These are phyloP conservation scores for Drosophila prosaltans DNA, from an alignment of 1,140 invertebrate species.

Conservation along the genomic window DNA sequence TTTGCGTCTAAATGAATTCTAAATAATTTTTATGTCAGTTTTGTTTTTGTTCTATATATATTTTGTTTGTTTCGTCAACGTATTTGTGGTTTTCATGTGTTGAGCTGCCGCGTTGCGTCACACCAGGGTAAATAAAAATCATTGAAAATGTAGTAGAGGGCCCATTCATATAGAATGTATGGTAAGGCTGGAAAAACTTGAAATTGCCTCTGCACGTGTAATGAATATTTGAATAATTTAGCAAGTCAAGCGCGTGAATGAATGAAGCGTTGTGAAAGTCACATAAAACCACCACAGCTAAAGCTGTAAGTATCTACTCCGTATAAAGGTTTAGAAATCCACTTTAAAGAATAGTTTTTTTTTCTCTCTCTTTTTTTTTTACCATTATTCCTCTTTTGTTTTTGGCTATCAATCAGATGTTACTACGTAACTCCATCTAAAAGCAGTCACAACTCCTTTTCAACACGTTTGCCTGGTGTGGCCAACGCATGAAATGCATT, in stretches of 20 bases:
- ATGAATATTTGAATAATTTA: conserved; percentile 74
- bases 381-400: conserved; percentile 15
- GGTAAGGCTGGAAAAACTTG: conserved; percentile 18
- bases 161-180: conserved; percentile 4
- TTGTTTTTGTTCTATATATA: conserved; percentile 32
- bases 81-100: conserved; percentile 4
- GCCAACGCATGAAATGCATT: conserved; percentile 75
- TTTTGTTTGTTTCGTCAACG: conserved; percentile 28
- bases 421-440: conserved; percentile 40
- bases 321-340: not conserved
- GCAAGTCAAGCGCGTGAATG: conserved; percentile 35
- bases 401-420: conserved; percentile 45
- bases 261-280: conserved; percentile 36
- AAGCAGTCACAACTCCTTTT: conserved; percentile 59
- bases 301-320: not conserved
- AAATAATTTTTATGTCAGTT: conserved; percentile 57
- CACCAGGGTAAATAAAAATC: conserved; percentile 64
- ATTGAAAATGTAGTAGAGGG: conserved; percentile 49
- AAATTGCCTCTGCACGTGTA: conserved; percentile 54
- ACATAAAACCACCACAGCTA: conserved; percentile 41
- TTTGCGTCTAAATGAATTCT: conserved; percentile 68
- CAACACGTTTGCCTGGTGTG: conserved; percentile 21
- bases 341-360: not conserved
- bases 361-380: no score
- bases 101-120: not conserved